A percentile compares a stretch with the other conserved stretches of the same genome.
Evolutionary conservation across 2,113 vertebrate species (phyloP).

Genomic region (Prunella himalayana): DNA sequence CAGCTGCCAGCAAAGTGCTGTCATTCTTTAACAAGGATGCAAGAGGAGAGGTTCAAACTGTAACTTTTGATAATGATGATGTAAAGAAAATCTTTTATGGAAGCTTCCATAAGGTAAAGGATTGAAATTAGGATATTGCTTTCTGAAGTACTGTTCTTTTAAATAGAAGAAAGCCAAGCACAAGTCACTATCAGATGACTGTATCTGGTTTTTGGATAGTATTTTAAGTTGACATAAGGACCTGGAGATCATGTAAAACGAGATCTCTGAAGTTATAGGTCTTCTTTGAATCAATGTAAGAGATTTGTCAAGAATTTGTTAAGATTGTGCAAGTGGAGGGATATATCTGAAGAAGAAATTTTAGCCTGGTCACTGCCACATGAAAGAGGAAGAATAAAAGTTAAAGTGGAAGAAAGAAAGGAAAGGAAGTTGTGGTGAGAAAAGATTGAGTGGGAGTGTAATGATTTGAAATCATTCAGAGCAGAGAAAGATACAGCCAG

Average conservation of each 20-base stretch:
- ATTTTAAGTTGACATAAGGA: background rate
- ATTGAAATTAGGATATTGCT: background rate
- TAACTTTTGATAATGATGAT: slow-evolving; percentile 83
- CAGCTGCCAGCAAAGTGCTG: slow-evolving; percentile 86
- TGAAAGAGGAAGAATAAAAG: background rate
- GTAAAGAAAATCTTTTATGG: slow-evolving; percentile 94
- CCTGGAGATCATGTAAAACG: background rate
- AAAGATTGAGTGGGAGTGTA: background rate
- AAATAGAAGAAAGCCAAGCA: background rate
- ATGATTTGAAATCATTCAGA: background rate
- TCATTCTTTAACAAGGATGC: slow-evolving; percentile 95
- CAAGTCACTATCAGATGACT: background rate
- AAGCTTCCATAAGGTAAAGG: slow-evolving; percentile 97
- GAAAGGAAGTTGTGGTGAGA: background rate
- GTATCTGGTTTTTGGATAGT: background rate
- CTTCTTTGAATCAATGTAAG: background rate
- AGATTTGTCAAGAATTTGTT: background rate
- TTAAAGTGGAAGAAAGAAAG: background rate
- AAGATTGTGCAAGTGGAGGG: background rate
- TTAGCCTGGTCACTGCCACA: background rate
- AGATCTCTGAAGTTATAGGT: background rate
- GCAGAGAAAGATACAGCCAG: background rate
- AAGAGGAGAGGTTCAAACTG: slow-evolving; percentile 85
- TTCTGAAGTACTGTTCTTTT: background rate
- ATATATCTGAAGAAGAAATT: background rate